Conservation (phyloP, 2,888 invertebrate species). For the Thymelicus sylvestris region DNA sequence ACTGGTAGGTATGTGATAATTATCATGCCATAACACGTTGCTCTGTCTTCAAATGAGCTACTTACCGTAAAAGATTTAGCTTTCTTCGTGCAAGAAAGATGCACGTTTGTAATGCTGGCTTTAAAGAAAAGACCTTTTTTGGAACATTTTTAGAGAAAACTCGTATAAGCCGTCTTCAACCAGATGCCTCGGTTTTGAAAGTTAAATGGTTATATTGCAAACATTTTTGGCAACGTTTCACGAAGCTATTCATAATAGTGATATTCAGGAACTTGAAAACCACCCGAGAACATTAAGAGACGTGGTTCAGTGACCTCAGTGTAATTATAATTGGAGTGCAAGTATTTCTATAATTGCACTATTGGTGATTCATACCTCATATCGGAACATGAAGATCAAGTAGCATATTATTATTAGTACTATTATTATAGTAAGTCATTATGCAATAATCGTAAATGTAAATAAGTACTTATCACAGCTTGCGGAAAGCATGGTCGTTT, state of each 20-base stretch:
- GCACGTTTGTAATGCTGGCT: neutral
- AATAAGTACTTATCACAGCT: too few species aligned
- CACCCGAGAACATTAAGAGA: constrained; percentile 31
- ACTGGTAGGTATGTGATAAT: constrained; percentile 26
- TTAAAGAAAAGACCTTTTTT: neutral
- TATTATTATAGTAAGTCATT: too few species aligned
- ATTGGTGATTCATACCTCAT: constrained; percentile 22
- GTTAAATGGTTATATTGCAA: constrained; percentile 34
- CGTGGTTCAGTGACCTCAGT: constrained; percentile 28
- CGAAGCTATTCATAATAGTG: constrained; percentile 23
- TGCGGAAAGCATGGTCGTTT: too few species aligned
- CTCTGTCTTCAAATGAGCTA: constrained; percentile 27
- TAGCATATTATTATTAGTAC: neutral
- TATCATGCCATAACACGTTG: constrained; percentile 29
- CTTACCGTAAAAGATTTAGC: constrained; percentile 16
- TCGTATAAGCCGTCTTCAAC: constrained; percentile 10
- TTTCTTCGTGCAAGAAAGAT: constrained; percentile 12
- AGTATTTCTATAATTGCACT: constrained; percentile 28
- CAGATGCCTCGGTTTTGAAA: constrained; percentile 27
- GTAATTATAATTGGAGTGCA: constrained; percentile 31
- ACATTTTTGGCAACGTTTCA: constrained; percentile 36
- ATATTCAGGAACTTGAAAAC: constrained; percentile 23
- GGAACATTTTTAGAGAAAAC: constrained; percentile 3
- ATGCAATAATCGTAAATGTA: too few species aligned
- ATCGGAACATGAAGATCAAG: constrained; percentile 14